Evolutionary conservation across 2,888 invertebrate genomes (phyloP), one percentile per base, ranked within the genome.

Genomic region (Linnaemya tessellans): DNA sequence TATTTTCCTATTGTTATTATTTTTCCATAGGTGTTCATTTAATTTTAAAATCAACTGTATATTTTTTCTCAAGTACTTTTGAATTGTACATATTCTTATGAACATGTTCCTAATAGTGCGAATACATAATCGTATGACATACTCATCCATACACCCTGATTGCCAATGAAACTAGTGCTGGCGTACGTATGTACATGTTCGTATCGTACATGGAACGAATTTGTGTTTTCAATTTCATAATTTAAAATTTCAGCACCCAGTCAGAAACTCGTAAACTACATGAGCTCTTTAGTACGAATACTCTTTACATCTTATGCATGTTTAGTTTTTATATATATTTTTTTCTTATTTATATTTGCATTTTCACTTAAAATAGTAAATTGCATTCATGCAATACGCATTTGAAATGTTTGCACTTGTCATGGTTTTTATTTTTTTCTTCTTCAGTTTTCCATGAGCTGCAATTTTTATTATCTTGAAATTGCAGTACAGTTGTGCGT

Each of bases 251-350:
- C 75, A 79, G 25, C 68, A 80, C 73, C 80, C 62, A 80, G 80
- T 70, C 78, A 78, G 73, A 60, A 80, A 81, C 80, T 83, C 73
- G 62, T 77, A 82, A 86, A 84, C 75, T 79, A 62, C 77, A 84
- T 82, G 64, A 83, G 87, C 68, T 77, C 60, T 84, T 85, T 78
- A 87, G 80, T 71, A 68, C 54, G 35, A 49, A 22, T 78, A 20
- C 64, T 80, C 46, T 60, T 67, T 62, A 22, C 18, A 65, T 43
- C 38, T 78, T 67, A 18, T 35, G 20, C 15, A 20, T 41, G 13
- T 51, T 54, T 60, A 15, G 30, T 41, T 73, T 65, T 54, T 77
- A 35, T 65, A 58, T 38, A 51, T 56, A 67, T 13, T 78, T 68
- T 46, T 74, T 70, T 13, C n/a, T 73, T 20, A n/a, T 54, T 41